Evolutionary conservation across 2,113 vertebrate species (phyloP).

Genomic region (Aix galericulata): DNA sequence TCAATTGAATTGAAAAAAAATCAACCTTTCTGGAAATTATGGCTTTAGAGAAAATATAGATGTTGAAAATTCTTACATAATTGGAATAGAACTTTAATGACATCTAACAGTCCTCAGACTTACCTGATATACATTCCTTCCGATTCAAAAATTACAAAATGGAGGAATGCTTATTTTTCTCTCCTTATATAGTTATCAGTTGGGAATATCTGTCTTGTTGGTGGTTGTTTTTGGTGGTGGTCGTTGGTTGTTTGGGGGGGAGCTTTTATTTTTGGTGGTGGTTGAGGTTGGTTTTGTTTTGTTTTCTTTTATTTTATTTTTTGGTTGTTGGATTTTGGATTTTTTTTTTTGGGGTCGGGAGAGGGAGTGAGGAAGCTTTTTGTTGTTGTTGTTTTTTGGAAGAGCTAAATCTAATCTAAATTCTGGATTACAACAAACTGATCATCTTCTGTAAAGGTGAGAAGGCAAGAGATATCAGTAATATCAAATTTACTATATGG

Average conservation of each 20-base stretch:
- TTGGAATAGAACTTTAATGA: background rate
- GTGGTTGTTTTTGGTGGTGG: background rate
- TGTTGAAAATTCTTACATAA: background rate
- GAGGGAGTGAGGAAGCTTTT: too few species aligned
- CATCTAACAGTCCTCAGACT: background rate
- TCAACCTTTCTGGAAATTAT: background rate
- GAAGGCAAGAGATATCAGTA: background rate
- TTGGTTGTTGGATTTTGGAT: too few species aligned
- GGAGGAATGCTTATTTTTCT: background rate
- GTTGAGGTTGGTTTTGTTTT: too few species aligned
- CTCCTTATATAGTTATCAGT: background rate
- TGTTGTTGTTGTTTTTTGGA: background rate
- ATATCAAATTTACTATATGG: background rate
- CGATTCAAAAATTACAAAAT: background rate
- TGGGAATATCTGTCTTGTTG: background rate
- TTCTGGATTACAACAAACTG: background rate
- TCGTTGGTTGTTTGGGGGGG: background rate
- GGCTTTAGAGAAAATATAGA: background rate
- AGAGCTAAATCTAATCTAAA: background rate
- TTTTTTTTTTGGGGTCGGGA: too few species aligned
- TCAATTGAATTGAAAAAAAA: background rate
- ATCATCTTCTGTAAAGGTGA: background rate
- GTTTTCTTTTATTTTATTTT: too few species aligned
- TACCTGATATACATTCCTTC: background rate
- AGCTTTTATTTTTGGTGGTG: background rate